Base-by-base conservation (phyloP, 2,797 vertebrate species). In the Florisuga fusca region DNA sequence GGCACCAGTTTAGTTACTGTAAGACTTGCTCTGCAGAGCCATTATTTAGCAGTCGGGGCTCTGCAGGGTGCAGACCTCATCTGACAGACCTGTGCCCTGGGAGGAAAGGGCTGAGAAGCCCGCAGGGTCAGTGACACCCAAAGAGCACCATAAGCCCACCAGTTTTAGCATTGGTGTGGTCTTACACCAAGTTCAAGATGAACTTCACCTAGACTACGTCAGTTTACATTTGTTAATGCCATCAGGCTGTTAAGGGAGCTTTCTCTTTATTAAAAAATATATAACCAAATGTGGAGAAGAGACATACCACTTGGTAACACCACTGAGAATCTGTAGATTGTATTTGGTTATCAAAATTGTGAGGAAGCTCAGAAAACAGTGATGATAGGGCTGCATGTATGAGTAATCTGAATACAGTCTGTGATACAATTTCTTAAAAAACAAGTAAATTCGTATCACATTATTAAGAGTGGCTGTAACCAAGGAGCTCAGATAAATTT, bases 101-200 rank as follows among this genome's bases (percentile, higher is more conserved):
- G 7, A 10, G 45, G 14, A 16, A 34, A 38, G n/a, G 15, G 13
- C 25, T 17, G 31, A 2, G 21, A 10, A 25, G 6, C 21, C 48
- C 2, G 3, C 15, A 29, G 23, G 29, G 27, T 45, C 46, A 11
- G 46, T 46, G 0, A 0, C 0, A 73, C 46, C 33, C 15, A 7
- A 19, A 46, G 11, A 26, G 54, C 75, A 66, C 27, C 27, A 2
- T 1, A 0, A 62, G 45, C 27, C 8, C 14, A 33, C 53, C 13
- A 2, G 0, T 25, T 59, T 26, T 50, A 45, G 68, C 43, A 64
- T 17, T 8, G 2, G 3, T 6, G 10, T 15, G 19, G 25, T 45
- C 57, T 61, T 25, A 8, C 22, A 43, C 5, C 2, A 8, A 22
- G 7, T 16, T 54, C 34, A 62, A 54, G 33, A 10, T 26, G 55